Evolutionary conservation across 2,888 invertebrate genomes (phyloP).

Genomic region (Quadroppia sp.): DNA sequence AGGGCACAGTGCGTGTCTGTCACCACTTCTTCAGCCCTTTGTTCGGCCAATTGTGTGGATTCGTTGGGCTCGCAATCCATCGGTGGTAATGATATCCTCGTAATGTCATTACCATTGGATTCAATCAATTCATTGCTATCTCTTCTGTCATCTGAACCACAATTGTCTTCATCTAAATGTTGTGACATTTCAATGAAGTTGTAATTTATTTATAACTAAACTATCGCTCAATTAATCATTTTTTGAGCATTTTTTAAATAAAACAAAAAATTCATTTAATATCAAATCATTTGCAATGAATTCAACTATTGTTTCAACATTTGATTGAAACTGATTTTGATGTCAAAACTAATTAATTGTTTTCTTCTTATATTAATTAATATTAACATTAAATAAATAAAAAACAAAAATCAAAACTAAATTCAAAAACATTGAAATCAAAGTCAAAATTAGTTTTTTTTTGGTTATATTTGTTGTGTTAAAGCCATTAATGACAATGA

Average conservation of each 20-base stretch:
- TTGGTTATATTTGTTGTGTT: too few relatives aligned
- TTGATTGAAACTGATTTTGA: too few relatives aligned
- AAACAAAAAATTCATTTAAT: background rate
- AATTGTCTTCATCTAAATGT: background rate
- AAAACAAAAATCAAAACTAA: too few relatives aligned
- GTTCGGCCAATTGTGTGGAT: background rate
- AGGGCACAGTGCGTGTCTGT: slow-evolving; percentile 7
- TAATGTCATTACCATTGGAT: background rate
- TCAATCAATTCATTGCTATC: slow-evolving; percentile 6
- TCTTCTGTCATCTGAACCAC: background rate
- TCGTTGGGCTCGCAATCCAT: background rate
- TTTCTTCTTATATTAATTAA: too few relatives aligned
- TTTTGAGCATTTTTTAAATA: background rate
- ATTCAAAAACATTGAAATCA: too few relatives aligned
- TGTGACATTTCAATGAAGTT: slow-evolving; percentile 39
- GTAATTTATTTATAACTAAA: background rate
- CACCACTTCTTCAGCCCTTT: background rate
- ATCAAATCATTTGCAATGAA: background rate
- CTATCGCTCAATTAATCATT: background rate
- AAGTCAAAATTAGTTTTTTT: too few relatives aligned
- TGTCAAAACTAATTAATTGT: too few relatives aligned
- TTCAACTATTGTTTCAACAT: too few relatives aligned
- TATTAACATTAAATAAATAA: too few relatives aligned
- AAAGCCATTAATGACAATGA: too few relatives aligned
- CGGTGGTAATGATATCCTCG: background rate